phyloP scores from a whole-genome alignment of 2,113 vertebrate genomes.

The Axis porcinus region DNA sequence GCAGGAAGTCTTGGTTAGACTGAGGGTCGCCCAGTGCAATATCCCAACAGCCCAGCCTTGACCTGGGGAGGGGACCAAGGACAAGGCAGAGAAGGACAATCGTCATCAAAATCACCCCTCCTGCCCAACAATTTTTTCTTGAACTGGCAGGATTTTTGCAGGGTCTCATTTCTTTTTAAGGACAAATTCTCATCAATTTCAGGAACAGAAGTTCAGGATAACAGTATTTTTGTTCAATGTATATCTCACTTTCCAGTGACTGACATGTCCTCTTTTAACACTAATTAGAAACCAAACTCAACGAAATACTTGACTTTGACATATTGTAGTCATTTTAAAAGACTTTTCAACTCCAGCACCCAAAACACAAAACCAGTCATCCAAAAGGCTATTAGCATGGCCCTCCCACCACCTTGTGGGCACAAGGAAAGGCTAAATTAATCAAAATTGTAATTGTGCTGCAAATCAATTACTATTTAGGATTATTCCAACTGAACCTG shows the following conservation, averaged over 20 bases:
- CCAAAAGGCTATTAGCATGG: conserved; percentile 32
- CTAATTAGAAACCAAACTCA: conserved; percentile 66
- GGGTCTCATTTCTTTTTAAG: background rate
- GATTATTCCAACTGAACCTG: background rate
- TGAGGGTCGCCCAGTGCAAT: background rate
- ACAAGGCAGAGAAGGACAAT: background rate
- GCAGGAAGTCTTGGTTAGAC: background rate
- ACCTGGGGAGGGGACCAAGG: background rate
- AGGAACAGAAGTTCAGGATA: conserved; percentile 24
- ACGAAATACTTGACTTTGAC: conserved; percentile 50
- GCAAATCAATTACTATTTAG: conserved; percentile 41
- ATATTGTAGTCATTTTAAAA: background rate
- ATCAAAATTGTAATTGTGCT: conserved; percentile 31
- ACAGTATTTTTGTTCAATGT: background rate
- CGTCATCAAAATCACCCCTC: background rate
- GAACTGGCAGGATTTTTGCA: background rate
- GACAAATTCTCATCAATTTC: conserved; percentile 1
- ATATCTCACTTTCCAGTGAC: background rate
- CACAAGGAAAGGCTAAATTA: background rate
- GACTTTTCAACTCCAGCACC: background rate
- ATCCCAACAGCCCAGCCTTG: background rate
- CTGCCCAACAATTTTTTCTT: background rate
- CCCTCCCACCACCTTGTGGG: background rate
- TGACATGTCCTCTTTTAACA: conserved; percentile 18
- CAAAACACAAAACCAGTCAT: conserved; percentile 24